Conservation (phyloP, 2,113 vertebrate species). For the Paraplagusia blochii region DNA sequence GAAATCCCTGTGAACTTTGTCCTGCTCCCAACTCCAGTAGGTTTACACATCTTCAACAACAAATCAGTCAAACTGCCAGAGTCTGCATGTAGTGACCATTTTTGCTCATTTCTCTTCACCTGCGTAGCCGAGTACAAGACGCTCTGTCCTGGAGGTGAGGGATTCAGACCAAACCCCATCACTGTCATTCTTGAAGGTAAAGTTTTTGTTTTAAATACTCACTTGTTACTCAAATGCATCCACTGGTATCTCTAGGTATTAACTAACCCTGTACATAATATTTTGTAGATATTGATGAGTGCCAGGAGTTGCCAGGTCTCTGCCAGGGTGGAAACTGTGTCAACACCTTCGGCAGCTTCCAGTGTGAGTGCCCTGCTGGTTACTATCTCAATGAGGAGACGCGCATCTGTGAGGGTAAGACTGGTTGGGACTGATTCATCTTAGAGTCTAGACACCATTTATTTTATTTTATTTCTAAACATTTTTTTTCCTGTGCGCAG, state of each 20-base stretch:
- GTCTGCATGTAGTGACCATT: too few species aligned
- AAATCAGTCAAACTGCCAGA: too few species aligned
- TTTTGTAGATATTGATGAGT: conserved; percentile 87
- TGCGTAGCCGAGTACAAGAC: conserved; percentile 89
- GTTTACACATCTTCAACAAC: conserved; percentile 29
- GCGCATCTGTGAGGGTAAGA: conserved; percentile 88
- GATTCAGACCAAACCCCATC: conserved; percentile 90
- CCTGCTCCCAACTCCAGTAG: conserved; percentile 86
- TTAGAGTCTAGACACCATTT: too few species aligned
- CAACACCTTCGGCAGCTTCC: conserved; percentile 95
- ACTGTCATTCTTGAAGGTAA: conserved; percentile 94
- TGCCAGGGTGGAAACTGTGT: conserved; percentile 90
- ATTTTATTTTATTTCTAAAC: not conserved
- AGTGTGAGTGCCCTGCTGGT: conserved; percentile 87
- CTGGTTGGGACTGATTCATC: not conserved
- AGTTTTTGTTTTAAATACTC: conserved; percentile 3
- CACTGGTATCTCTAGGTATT: not conserved
- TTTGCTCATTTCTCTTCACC: too few species aligned
- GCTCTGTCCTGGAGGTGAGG: conserved; percentile 90
- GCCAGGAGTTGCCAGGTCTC: conserved; percentile 89
- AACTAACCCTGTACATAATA: conserved; percentile 1
- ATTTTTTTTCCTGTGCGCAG: conserved; percentile 55
- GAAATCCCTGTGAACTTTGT: conserved; percentile 91
- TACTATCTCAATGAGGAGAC: conserved; percentile 89
- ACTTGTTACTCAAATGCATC: not conserved